Conservation (phyloP, 2,113 vertebrate genomes). For the Penelope pileata region DNA sequence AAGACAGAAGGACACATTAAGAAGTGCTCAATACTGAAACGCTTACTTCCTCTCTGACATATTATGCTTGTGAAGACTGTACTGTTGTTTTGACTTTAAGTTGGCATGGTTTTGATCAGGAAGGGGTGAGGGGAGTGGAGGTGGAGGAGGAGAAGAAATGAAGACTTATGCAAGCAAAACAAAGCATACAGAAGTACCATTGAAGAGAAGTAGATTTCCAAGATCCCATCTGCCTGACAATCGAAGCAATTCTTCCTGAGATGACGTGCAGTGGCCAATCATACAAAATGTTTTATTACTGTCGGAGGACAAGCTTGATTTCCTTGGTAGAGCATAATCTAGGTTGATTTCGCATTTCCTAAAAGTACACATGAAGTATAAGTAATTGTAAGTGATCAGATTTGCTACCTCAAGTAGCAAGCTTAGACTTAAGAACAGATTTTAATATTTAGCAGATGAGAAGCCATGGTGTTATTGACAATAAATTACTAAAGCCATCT, state of each 20-base stretch:
- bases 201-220: conserved; percentile 91
- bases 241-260: conserved; percentile 82
- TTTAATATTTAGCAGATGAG: not conserved
- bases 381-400: not conserved
- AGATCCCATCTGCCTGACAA: conserved; percentile 83
- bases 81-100: not conserved
- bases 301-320: conserved; percentile 93
- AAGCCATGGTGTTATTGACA: not conserved
- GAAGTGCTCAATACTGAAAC: not conserved
- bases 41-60: not conserved
- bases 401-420: not conserved
- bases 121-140: no score
- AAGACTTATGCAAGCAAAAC: not conserved
- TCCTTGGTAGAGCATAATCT: conserved; percentile 91
- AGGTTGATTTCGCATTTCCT: conserved; percentile 91
- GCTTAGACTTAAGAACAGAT: not conserved
- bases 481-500: not conserved
- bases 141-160: not conserved
- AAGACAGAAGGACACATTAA: not conserved
- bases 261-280: conserved; percentile 85
- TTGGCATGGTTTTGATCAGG: not conserved
- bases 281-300: conserved; percentile 96
- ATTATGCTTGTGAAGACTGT: not conserved
- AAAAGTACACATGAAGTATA: conserved; percentile 27
- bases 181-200: conserved; percentile 75